Percentiles rank a stretch among this genome's conserved stretches.
Evolutionary conservation across 2,113 vertebrate species (phyloP).

Genomic region (Oncorhynchus clarkii): DNA sequence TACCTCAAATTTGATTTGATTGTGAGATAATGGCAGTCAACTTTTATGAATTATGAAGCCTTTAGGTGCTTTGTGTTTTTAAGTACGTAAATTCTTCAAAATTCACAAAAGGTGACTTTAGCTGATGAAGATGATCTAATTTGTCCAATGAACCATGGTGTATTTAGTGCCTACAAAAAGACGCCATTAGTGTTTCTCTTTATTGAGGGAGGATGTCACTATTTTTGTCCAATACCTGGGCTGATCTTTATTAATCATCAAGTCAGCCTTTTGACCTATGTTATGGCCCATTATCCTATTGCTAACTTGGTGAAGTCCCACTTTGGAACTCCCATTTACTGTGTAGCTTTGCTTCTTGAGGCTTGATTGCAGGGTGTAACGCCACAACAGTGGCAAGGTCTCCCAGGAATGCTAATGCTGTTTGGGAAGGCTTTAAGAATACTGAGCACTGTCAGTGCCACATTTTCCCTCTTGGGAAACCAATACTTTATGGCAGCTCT

Average conservation of each 20-base stretch:
- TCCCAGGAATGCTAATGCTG: constrained; percentile 7
- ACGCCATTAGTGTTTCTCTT: no score
- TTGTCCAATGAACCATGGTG: no score
- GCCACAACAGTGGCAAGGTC: constrained; percentile 14
- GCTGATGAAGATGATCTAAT: no score
- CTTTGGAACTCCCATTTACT: constrained; percentile 16
- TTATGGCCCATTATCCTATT: constrained; percentile 28
- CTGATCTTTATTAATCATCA: constrained; percentile 46
- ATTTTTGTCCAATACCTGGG: constrained; percentile 31
- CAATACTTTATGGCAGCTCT: constrained; percentile 16
- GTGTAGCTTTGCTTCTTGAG: not conserved
- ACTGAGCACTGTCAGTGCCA: not conserved
- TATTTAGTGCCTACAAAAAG: no score
- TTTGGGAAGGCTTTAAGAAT: not conserved
- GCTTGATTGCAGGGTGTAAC: not conserved
- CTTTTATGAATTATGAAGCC: no score
- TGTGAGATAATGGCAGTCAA: no score
- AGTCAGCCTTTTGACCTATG: constrained; percentile 21
- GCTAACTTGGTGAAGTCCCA: constrained; percentile 9
- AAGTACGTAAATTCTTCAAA: no score
- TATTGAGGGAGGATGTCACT: constrained; percentile 40
- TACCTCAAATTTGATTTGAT: no score
- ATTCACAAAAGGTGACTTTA: no score
- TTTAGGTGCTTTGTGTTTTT: no score
- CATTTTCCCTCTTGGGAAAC: constrained; percentile 18